These are phyloP conservation scores for Pissodes strobi DNA, from an alignment of 1,140 invertebrate species.

Conservation along the genomic window DNA sequence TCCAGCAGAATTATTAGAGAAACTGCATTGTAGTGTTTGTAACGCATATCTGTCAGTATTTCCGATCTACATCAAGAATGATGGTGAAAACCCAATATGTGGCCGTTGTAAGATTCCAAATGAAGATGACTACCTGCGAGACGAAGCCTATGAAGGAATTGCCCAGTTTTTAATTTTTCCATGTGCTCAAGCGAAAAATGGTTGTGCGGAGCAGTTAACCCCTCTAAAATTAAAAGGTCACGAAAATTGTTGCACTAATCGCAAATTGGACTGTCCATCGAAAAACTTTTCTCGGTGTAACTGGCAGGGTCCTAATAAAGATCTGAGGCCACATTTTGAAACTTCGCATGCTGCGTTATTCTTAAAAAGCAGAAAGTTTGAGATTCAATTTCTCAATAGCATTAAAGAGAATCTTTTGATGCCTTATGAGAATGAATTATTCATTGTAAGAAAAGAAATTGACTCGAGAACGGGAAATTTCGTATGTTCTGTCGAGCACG, in stretches of 20 bases:
- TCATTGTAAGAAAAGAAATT: constrained; percentile 38
- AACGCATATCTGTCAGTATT: constrained; percentile 34
- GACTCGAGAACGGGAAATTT: constrained; percentile 30
- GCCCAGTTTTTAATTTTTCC: constrained; percentile 38
- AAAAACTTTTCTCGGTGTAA: constrained; percentile 28
- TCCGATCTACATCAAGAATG: constrained; percentile 31
- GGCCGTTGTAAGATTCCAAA: constrained; percentile 30
- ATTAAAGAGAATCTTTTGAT: constrained; percentile 39
- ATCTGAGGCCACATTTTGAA: constrained; percentile 38
- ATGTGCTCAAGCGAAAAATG: constrained; percentile 29
- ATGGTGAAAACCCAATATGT: constrained; percentile 24
- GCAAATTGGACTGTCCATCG: constrained; percentile 33
- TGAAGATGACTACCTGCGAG: constrained; percentile 24
- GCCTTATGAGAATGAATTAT: constrained; percentile 33
- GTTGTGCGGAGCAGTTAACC: constrained; percentile 30
- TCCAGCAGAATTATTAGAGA: constrained; percentile 30
- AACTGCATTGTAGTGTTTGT: constrained; percentile 26
- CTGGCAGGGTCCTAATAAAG: constrained; percentile 36
- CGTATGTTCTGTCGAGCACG: constrained; percentile 30
- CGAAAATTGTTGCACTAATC: constrained; percentile 30
- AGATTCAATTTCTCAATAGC: constrained; percentile 36
- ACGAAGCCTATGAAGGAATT: constrained; percentile 36
- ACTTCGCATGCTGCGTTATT: constrained; percentile 24
- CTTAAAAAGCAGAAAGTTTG: constrained; percentile 31
- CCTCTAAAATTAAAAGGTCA: constrained; percentile 35